A percentile compares a stretch with the other conserved stretches of the same genome.
phyloP scores from a whole-genome alignment of 2,888 invertebrate species.

The Xanthia icteritia region DNA sequence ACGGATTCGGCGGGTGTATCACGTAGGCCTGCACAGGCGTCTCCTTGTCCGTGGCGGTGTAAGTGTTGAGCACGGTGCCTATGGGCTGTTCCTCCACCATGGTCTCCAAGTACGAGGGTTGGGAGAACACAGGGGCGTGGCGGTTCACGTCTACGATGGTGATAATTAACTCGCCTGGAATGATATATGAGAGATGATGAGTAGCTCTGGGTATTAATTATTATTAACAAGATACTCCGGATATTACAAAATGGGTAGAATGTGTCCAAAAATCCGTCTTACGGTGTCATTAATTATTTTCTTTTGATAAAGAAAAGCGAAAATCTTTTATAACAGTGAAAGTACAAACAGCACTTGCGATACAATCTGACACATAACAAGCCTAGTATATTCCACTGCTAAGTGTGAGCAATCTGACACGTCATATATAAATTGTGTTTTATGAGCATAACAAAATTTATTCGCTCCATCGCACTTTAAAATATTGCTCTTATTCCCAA shows the following conservation, averaged over 20 bases:
- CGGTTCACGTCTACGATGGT: slow-evolving; percentile 93
- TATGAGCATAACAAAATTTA: too few relatives aligned
- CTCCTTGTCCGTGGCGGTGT: slow-evolving; percentile 95
- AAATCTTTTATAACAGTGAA: neutral
- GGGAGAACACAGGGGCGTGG: slow-evolving; percentile 90
- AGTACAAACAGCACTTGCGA: too few relatives aligned
- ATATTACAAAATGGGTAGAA: neutral
- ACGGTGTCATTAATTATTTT: too few relatives aligned
- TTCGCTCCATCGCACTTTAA: neutral
- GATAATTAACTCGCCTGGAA: slow-evolving; percentile 91
- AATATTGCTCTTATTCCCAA: neutral
- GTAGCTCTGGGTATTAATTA: neutral
- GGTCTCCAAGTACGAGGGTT: slow-evolving; percentile 83
- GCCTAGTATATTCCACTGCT: neutral
- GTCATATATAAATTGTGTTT: neutral
- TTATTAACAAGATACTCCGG: neutral
- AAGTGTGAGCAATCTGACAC: neutral
- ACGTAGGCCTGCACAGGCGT: slow-evolving; percentile 95
- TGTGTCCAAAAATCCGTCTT: neutral
- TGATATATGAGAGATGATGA: neutral
- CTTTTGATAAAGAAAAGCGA: neutral
- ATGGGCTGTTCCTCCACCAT: slow-evolving; percentile 95
- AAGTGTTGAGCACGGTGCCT: slow-evolving; percentile 94
- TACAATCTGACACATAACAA: too few relatives aligned
- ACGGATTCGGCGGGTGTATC: slow-evolving; percentile 93